These are phyloP conservation scores for Rallus limicola DNA, from an alignment of 2,113 vertebrate genomes.

Conservation along the genomic window DNA sequence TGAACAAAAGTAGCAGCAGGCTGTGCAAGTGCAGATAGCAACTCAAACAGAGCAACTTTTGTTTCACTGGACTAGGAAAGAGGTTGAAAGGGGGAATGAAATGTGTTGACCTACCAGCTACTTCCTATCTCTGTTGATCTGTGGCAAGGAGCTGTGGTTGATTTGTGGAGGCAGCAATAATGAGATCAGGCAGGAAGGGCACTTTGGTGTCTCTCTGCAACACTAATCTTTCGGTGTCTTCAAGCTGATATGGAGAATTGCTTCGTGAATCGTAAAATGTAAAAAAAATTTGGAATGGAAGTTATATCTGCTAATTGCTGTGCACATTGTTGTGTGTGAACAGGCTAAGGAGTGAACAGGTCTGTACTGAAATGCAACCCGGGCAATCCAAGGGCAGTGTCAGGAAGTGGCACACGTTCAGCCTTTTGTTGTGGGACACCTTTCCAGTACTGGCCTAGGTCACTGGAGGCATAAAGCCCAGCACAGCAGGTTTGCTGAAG, in stretches of 20 bases:
- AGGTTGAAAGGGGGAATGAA: constrained; percentile 19
- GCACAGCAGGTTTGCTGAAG: neutral
- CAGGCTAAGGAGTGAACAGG: neutral
- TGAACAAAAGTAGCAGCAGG: constrained; percentile 34
- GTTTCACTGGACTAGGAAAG: neutral
- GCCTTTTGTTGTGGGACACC: neutral
- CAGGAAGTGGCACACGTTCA: neutral
- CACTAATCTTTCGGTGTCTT: neutral
- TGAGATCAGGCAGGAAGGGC: constrained; percentile 16
- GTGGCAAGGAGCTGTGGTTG: neutral
- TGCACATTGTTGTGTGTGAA: neutral
- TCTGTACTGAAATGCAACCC: neutral
- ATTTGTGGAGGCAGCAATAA: constrained; percentile 13
- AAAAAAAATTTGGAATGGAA: neutral
- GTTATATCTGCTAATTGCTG: neutral
- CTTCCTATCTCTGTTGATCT: constrained; percentile 10
- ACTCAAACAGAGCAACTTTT: constrained; percentile 52
- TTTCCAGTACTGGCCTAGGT: neutral
- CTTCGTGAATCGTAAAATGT: neutral
- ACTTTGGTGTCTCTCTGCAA: neutral
- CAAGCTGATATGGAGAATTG: neutral
- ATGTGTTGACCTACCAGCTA: constrained; percentile 20
- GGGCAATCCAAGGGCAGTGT: neutral
- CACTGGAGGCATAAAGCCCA: neutral
- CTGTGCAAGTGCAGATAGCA: constrained; percentile 27